Evolutionary conservation across 2,797 vertebrate species (phyloP).

Genomic region (Platalea minor): DNA sequence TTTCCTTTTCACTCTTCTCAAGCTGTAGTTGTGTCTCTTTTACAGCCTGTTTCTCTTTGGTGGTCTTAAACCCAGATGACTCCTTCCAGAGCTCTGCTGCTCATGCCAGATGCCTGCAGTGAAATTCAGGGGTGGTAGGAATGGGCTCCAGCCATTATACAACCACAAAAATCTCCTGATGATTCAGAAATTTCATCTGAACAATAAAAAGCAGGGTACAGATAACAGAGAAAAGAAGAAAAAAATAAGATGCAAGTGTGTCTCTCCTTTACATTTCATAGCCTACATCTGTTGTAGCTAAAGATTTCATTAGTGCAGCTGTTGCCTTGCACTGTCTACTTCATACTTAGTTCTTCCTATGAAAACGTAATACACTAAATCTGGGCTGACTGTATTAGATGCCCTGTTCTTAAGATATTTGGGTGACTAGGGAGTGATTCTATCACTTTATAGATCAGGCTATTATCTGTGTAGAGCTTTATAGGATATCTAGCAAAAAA

Average conservation of each 20-base stretch:
- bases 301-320: conserved; percentile 54
- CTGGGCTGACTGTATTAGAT: not conserved
- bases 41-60: conserved; percentile 48
- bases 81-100: conserved; percentile 41
- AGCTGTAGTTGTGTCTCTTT: conserved; percentile 40
- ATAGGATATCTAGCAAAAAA: not conserved
- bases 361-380: not conserved
- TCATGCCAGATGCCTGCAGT: conserved; percentile 62
- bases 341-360: not conserved
- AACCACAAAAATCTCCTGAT: conserved; percentile 62
- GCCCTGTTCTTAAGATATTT: not conserved
- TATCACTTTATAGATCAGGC: conserved; percentile 16
- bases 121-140: conserved; percentile 62
- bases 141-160: conserved; percentile 50
- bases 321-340: conserved; percentile 2
- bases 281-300: conserved; percentile 46
- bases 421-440: not conserved
- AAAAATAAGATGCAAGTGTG: conserved; percentile 28
- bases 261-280: conserved; percentile 16
- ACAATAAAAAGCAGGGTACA: conserved; percentile 54
- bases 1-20: conserved; percentile 9
- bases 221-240: conserved; percentile 51
- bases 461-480: conserved; percentile 9
- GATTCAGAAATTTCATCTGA: conserved; percentile 64
- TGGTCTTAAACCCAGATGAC: conserved; percentile 55